phyloP scores from a whole-genome alignment of 2,113 vertebrate species.

The Edolisoma coerulescens region DNA sequence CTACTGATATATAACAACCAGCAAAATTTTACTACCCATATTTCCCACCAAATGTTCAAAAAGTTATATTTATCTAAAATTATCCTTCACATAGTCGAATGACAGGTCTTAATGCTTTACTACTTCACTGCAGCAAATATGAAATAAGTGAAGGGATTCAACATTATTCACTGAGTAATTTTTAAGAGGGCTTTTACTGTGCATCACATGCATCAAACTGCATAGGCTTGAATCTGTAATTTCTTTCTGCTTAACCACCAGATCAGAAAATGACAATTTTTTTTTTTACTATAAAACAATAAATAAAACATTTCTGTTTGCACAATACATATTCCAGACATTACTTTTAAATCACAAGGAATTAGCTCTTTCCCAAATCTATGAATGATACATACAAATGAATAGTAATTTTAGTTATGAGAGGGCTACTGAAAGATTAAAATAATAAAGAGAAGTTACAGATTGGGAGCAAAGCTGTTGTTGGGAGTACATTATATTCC shows the following conservation, averaged over 20 bases:
- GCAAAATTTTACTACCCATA: not conserved
- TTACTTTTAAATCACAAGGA: not conserved
- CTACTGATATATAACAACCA: not conserved
- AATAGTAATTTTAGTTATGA: not conserved
- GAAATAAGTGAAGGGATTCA: not conserved
- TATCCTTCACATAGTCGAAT: not conserved
- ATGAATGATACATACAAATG: accelerated
- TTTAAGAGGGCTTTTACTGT: not conserved
- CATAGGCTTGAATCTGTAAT: not conserved
- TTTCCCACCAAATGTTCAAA: not conserved
- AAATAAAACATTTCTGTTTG: not conserved
- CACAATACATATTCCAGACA: not conserved
- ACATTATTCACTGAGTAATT: not conserved
- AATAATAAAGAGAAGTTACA: not conserved
- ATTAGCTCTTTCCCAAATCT: not conserved
- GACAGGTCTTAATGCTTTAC: not conserved
- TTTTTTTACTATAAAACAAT: not conserved
- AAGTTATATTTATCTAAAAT: not conserved
- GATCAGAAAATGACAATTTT: not conserved
- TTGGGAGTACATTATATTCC: not conserved
- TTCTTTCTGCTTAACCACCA: not conserved
- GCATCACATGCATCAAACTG: not conserved
- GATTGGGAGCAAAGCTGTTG: not conserved
- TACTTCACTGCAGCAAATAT: not conserved
- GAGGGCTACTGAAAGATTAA: not conserved